phyloP scores from a whole-genome alignment of 2,797 vertebrate genomes.

The Prionace glauca region DNA sequence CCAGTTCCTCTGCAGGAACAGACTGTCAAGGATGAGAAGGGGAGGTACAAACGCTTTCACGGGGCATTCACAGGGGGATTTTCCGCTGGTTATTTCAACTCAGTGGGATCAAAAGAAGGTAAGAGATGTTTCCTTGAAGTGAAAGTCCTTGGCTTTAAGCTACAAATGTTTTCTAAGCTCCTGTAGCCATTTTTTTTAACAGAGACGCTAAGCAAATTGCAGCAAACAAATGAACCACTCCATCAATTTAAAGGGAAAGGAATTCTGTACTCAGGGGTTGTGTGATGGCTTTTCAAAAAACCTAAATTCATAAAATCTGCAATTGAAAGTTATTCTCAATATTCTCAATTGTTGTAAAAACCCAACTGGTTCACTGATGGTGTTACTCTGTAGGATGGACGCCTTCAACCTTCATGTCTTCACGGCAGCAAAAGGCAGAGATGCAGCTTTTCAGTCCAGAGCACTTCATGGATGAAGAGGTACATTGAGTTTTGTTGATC shows the following conservation, averaged over 20 bases:
- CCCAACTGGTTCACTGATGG: too few relatives aligned
- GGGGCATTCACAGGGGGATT: constrained; percentile 94
- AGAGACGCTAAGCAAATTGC: background rate
- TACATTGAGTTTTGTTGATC: constrained; percentile 46
- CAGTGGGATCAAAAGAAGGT: constrained; percentile 94
- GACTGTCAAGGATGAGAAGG: constrained; percentile 87
- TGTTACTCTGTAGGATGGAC: constrained; percentile 68
- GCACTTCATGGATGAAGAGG: constrained; percentile 98
- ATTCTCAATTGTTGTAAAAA: too few relatives aligned
- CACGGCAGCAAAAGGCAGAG: constrained; percentile 78
- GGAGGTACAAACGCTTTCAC: constrained; percentile 82
- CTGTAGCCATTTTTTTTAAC: background rate
- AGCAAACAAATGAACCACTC: background rate
- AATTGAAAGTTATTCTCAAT: too few relatives aligned
- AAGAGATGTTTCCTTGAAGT: constrained; percentile 22
- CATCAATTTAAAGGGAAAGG: background rate
- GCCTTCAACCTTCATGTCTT: constrained; percentile 81
- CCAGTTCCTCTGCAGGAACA: constrained; percentile 84
- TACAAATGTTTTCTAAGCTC: background rate
- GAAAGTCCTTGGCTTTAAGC: background rate
- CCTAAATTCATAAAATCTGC: background rate
- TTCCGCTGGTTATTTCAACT: constrained; percentile 92
- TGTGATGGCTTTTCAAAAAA: background rate
- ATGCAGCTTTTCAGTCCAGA: constrained; percentile 65
- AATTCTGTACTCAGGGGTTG: background rate